phyloP scores from a whole-genome alignment of 2,113 vertebrate species.

The Suncus etruscus region DNA sequence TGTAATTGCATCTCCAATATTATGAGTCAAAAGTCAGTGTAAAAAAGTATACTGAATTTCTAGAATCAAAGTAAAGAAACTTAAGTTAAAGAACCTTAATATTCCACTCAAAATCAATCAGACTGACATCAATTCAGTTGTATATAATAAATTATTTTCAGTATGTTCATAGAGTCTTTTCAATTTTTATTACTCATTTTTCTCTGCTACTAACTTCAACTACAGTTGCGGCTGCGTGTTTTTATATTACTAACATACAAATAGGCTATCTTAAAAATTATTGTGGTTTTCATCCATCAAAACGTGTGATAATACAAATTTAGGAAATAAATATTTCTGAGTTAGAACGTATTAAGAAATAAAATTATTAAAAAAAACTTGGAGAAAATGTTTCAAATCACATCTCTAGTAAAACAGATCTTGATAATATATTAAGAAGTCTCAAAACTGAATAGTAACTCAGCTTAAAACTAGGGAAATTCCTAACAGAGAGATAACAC shows the following conservation, averaged over 20 bases:
- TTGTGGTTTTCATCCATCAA: not conserved
- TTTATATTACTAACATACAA: not conserved
- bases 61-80: not conserved
- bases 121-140: not conserved
- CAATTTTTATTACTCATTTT: not conserved
- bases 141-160: not conserved
- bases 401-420: not conserved
- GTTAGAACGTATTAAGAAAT: not conserved
- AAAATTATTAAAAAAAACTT: constrained; percentile 3
- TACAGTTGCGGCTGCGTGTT: no score
- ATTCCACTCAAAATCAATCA: constrained; percentile 2
- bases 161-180: not conserved
- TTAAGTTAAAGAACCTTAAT: constrained; percentile 5
- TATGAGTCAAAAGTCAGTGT: constrained; percentile 28
- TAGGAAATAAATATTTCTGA: not conserved
- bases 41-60: constrained; percentile 45
- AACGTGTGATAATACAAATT: not conserved
- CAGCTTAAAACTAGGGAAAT: not conserved
- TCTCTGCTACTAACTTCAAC: no score
- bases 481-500: no score
- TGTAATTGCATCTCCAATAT: not conserved
- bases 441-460: not conserved
- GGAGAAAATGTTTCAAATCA: not conserved
- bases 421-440: not conserved
- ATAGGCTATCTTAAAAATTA: not conserved